Evolutionary conservation across 2,797 vertebrate species (phyloP), one percentile per base, ranked within the genome.

Genomic region (Aldrovandia affinis): DNA sequence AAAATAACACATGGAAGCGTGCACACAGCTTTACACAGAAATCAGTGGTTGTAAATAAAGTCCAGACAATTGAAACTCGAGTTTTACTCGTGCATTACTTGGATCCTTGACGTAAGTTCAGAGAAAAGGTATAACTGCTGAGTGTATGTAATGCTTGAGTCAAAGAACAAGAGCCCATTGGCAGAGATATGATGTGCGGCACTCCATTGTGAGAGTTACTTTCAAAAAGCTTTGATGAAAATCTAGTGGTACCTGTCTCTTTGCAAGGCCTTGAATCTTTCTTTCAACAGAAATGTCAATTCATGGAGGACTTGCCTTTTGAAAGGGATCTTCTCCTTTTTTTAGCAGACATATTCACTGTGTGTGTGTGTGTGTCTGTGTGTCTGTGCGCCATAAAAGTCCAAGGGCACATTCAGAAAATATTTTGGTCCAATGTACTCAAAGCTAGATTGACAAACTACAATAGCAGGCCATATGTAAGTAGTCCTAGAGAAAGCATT

Each of bases 1-100:
- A 90, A 90, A 87, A 87, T 81, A 89, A 73, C 85, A 63, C 84
- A 85, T 84, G 77, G 87, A 80, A 59, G 36, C 39, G n/a, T 52
- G 47, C 47, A 68, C 47, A 82, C 44, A 54, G 79, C 25, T 63
- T 44, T 50, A 33, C 33, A 65, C 12, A 20, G 73, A 83, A 79
- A 55, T 44, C 70, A 82, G 78, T 87, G 33, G 44, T 80, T 70
- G 84, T 61, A 80, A 86, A 54, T 86, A 84, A 78, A 61, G 47
- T 84, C 44, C 59, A 42, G 70, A 36, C 80, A 55, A 81, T 86
- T 80, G 84, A 50, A 75, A 77, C 61, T 70, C 82, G 77, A 84
- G 79, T 85, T 88, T 0, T 83, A 83, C 75, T 83, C 33, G 82
- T 8, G 82, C 44, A 33, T 77, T 52, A 39, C 68, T 22, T 42